Conservation (phyloP, 2,113 vertebrate genomes). For the Anseranas semipalmata region DNA sequence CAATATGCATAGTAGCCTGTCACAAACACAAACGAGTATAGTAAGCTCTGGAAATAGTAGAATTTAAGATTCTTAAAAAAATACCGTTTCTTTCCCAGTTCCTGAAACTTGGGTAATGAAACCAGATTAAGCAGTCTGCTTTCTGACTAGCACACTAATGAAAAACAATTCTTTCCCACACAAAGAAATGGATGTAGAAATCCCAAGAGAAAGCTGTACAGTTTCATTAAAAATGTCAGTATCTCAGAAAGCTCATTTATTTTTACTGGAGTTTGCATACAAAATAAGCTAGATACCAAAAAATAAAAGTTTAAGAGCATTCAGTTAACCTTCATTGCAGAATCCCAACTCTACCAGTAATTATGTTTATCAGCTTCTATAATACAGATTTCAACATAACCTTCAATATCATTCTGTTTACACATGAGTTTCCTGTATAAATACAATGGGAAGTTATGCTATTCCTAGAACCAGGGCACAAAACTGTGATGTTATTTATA, state of each 20-base stretch:
- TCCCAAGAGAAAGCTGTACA: conserved; percentile 20
- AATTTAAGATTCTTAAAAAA: background rate
- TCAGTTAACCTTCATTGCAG: background rate
- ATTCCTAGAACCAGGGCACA: background rate
- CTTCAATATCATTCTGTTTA: conserved; percentile 12
- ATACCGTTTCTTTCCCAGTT: background rate
- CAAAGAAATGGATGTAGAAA: conserved; percentile 51
- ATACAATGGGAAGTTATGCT: background rate
- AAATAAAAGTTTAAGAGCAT: background rate
- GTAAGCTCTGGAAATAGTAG: background rate
- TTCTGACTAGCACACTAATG: conserved; percentile 56
- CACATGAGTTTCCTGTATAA: background rate
- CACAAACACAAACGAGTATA: background rate
- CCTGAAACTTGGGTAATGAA: conserved; percentile 6
- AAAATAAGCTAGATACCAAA: background rate
- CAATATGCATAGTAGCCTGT: background rate
- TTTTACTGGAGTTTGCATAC: conserved; percentile 26
- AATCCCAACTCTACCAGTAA: background rate
- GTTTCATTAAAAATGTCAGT: background rate
- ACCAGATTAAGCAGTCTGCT: background rate
- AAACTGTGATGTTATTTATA: background rate
- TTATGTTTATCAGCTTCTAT: background rate
- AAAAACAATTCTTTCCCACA: conserved; percentile 67
- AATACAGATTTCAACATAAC: background rate
- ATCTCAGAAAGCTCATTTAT: conserved; percentile 33